Base-by-base conservation (phyloP, 30 jellyfish, hydroid and myxozoan genomes). In the Turritopsis dohrnii region DNA sequence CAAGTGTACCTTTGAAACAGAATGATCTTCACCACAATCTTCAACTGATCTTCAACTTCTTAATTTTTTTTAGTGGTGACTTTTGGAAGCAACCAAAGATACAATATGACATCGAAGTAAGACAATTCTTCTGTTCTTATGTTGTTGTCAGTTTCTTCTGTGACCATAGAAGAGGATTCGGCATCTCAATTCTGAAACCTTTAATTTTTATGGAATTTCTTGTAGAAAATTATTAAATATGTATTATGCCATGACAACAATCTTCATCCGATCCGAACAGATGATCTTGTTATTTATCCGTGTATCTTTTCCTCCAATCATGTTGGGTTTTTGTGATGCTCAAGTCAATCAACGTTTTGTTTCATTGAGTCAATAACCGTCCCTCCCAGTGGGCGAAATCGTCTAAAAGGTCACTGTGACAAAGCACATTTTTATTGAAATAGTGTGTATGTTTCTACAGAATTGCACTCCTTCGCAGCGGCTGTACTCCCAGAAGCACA, bases 251-350 rank as follows among this genome's bases (percentile, higher is more conserved):
- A 29, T n/a, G 53, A 26, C 9, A 74, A 74, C 21, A 23, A 74
- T 26, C 28, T 74, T 29, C 54, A 74, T 24, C 83, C 83, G 16
- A 74, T 74, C 9, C 83, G 83, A 21, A 74, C 83, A 74, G 83
- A 74, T 29, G 83, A 74, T n/a, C 83, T 74, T 29, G 72, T 74
- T 21, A 29, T 74, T 26, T 74, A 74, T 29, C 83, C 83, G 9
- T 74, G 83, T 74, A 74, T 74, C 83, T 29, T 74, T 74, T 74
- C 65, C 21, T 19, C 24, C 18, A n/a, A n/a, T n/a, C n/a, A n/a
- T n/a, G n/a, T n/a, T n/a, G n/a, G n/a, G n/a, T n/a, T n/a, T n/a
- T n/a, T n/a, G n/a, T n/a, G n/a, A n/a, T n/a, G n/a, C n/a, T n/a
- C n/a, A n/a, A n/a, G n/a, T n/a, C n/a, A n/a, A n/a, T n/a, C n/a